Percentiles rank a stretch among this genome's conserved stretches.
Conservation (phyloP, 2,797 vertebrate genomes). For the Triplophysa bombifrons region DNA sequence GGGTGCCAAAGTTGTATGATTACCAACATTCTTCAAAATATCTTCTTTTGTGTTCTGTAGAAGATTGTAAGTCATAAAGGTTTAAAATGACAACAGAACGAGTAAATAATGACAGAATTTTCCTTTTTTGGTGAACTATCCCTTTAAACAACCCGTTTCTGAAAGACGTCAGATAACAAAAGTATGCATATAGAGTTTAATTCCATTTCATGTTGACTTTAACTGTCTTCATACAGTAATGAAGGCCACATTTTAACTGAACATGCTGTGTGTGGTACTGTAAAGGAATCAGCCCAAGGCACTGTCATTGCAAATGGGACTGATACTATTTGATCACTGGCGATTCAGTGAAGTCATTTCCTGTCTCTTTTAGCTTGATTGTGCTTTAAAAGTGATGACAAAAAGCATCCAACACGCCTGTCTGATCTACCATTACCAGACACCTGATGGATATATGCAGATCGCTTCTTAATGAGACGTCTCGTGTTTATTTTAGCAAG, state of each 20-base stretch:
- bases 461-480: background rate
- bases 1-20: too few relatives aligned
- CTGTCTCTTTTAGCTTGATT: conserved; percentile 17
- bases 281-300: conserved; percentile 13
- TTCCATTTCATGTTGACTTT: background rate
- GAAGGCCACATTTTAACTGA: background rate
- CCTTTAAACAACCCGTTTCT: background rate
- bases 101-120: too few relatives aligned
- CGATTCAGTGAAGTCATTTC: conserved; percentile 1
- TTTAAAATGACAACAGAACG: too few relatives aligned
- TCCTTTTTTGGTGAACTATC: too few relatives aligned
- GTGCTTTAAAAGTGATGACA: conserved; percentile 2
- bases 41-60: too few relatives aligned
- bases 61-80: too few relatives aligned
- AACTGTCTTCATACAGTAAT: background rate
- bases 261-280: conserved; percentile 6
- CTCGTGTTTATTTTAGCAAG: conserved; percentile 5
- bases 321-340: conserved; percentile 24
- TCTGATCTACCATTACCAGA: background rate
- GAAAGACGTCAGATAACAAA: background rate
- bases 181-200: background rate
- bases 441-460: background rate
- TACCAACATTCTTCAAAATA: too few relatives aligned
- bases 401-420: background rate
- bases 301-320: conserved; percentile 2